These are phyloP conservation scores for Phyllotis vaccarum DNA, from an alignment of 2,797 vertebrate species.

Conservation along the genomic window DNA sequence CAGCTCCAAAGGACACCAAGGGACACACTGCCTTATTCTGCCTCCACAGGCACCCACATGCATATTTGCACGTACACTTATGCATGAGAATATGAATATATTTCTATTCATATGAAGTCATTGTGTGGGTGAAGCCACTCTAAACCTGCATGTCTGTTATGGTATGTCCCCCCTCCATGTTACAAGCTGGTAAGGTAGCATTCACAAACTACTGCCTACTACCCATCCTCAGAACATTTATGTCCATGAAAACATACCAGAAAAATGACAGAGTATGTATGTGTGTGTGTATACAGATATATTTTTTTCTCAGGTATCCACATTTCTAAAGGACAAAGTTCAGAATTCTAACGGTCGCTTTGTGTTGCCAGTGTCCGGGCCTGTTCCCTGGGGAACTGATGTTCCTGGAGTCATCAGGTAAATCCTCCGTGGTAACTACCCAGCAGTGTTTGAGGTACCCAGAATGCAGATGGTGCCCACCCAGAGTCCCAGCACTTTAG, in stretches of 20 bases:
- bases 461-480: not conserved
- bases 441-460: not conserved
- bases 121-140: not conserved
- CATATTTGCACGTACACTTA: not conserved
- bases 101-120: not conserved
- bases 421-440: not conserved
- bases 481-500: rapidly evolving
- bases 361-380: constrained; percentile 95
- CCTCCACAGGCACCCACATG: not conserved
- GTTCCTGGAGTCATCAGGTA: constrained; percentile 97
- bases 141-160: not conserved
- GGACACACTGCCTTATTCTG: not conserved
- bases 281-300: not conserved
- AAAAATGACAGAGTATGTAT: constrained; percentile 57
- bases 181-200: not conserved
- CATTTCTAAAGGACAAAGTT: constrained; percentile 99
- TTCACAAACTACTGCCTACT: not conserved
- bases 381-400: constrained; percentile 95
- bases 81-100: not conserved
- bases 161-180: not conserved
- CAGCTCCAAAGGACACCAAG: not conserved
- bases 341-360: constrained; percentile 98
- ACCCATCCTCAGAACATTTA: not conserved
- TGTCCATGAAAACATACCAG: constrained; percentile 13
- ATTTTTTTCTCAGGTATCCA: constrained; percentile 92